These are phyloP conservation scores for Drosophila bifasciata DNA, from an alignment of 1,140 invertebrate genomes.

Conservation along the genomic window DNA sequence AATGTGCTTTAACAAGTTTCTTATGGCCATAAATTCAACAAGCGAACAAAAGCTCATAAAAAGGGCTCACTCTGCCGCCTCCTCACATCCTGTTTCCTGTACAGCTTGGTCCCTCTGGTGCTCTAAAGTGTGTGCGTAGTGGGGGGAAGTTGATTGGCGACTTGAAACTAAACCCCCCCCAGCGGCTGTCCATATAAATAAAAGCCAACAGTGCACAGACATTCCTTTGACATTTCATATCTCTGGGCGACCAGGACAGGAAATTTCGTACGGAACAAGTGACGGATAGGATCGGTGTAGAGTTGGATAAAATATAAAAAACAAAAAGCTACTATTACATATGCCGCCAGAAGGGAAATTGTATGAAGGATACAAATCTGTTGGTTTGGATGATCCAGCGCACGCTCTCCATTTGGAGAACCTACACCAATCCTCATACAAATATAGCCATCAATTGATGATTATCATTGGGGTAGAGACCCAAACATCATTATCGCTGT, in stretches of 20 bases:
- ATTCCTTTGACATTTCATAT: constrained; percentile 77
- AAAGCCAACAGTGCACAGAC: constrained; percentile 60
- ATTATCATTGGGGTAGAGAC: constrained; percentile 32
- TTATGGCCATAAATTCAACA: constrained; percentile 82
- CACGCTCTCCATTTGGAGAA: no score
- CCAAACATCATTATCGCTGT: constrained; percentile 24
- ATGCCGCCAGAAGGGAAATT: no score
- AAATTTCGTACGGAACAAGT: constrained; percentile 45
- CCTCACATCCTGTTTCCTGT: not conserved
- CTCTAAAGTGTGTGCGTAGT: constrained; percentile 9
- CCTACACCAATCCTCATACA: constrained; percentile 1
- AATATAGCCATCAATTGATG: constrained; percentile 35
- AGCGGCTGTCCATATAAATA: constrained; percentile 71
- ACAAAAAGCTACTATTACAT: constrained; percentile 20
- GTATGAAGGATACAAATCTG: no score
- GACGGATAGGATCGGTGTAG: constrained; percentile 15
- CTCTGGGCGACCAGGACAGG: constrained; percentile 24
- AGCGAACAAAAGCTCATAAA: constrained; percentile 82
- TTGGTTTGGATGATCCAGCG: not conserved
- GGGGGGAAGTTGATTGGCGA: constrained; percentile 40
- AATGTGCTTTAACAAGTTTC: constrained; percentile 81
- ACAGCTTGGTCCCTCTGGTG: constrained; percentile 1
- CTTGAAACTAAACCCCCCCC: constrained; percentile 62
- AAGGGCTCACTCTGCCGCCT: constrained; percentile 56
- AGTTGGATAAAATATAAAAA: constrained; percentile 11